These are phyloP conservation scores for Eospalax fontanierii DNA, from an alignment of 2,797 vertebrate genomes.

Conservation along the genomic window DNA sequence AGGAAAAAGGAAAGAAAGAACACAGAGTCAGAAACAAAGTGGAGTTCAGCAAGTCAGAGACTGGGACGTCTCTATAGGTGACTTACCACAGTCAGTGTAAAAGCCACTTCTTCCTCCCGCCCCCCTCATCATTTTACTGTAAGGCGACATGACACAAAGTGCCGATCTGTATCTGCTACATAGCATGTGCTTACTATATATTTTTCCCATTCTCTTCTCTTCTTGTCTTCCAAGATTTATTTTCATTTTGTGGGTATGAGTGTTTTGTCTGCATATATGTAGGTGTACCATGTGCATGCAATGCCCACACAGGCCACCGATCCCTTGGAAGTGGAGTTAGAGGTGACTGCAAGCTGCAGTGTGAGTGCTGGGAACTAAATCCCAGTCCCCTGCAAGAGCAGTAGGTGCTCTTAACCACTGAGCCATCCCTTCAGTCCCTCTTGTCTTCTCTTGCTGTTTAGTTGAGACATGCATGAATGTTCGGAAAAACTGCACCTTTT, in stretches of 20 bases:
- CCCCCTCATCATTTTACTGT: background rate
- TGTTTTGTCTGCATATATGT: background rate
- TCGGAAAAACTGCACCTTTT: no score
- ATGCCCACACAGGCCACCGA: no score
- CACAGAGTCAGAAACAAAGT: background rate
- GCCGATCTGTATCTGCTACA: background rate
- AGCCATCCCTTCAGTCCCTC: background rate
- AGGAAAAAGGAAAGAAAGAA: background rate
- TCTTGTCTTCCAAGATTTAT: background rate
- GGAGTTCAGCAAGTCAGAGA: background rate
- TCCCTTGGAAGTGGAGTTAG: no score
- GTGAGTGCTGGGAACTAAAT: no score
- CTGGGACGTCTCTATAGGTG: background rate
- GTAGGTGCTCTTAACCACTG: no score
- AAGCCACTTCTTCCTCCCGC: background rate
- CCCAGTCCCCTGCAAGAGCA: no score
- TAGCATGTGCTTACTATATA: background rate
- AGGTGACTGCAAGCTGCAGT: no score
- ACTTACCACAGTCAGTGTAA: background rate
- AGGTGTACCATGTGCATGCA: no score
- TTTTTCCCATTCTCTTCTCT: background rate
- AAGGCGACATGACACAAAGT: background rate
- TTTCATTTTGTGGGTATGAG: background rate
- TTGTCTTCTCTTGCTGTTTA: conserved; percentile 35
- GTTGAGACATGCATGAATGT: background rate